These are phyloP conservation scores for Cordylochernes scorpioides DNA, from an alignment of 2,888 invertebrate genomes.

Conservation along the genomic window DNA sequence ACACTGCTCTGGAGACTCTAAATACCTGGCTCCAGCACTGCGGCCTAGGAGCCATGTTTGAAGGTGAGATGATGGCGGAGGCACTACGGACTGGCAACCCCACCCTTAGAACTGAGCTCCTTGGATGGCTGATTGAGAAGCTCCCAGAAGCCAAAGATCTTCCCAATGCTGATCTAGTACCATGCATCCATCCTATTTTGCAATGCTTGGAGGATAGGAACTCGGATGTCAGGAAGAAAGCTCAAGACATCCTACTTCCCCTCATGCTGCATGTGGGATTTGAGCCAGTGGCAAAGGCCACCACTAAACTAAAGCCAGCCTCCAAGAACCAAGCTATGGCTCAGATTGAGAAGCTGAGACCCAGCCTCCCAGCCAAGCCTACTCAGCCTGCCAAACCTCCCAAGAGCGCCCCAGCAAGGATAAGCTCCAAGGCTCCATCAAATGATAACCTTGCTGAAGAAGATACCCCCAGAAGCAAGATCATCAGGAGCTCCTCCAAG, in stretches of 20 bases:
- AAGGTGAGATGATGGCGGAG: slow-evolving; percentile 65
- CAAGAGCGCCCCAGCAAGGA: slow-evolving; percentile 2
- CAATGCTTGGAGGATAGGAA: slow-evolving; percentile 66
- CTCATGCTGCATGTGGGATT: slow-evolving; percentile 78
- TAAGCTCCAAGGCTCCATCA: slow-evolving; percentile 5
- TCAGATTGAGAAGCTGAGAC: slow-evolving; percentile 54
- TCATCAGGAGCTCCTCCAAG: slow-evolving; percentile 9
- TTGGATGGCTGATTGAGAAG: slow-evolving; percentile 58
- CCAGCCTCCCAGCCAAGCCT: slow-evolving; percentile 54
- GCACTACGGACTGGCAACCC: slow-evolving; percentile 63
- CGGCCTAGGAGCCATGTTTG: slow-evolving; percentile 43
- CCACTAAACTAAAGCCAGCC: slow-evolving; percentile 41
- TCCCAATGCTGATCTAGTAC: slow-evolving; percentile 48
- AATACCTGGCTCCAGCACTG: slow-evolving; percentile 53
- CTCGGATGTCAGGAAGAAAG: slow-evolving; percentile 64
- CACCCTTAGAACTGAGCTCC: slow-evolving; percentile 45
- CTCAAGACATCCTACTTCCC: slow-evolving; percentile 62
- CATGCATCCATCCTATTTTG: slow-evolving; percentile 48
- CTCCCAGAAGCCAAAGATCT: slow-evolving; percentile 37
- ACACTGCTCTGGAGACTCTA: slow-evolving; percentile 51
- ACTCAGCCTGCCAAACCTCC: slow-evolving; percentile 10
- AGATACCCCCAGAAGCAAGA: slow-evolving; percentile 5
- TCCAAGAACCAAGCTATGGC: slow-evolving; percentile 34
- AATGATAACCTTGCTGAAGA: slow-evolving; percentile 4
- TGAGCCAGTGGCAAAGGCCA: slow-evolving; percentile 42